These are phyloP conservation scores for Xerus inauris DNA, from an alignment of 2,113 vertebrate species.

Conservation along the genomic window DNA sequence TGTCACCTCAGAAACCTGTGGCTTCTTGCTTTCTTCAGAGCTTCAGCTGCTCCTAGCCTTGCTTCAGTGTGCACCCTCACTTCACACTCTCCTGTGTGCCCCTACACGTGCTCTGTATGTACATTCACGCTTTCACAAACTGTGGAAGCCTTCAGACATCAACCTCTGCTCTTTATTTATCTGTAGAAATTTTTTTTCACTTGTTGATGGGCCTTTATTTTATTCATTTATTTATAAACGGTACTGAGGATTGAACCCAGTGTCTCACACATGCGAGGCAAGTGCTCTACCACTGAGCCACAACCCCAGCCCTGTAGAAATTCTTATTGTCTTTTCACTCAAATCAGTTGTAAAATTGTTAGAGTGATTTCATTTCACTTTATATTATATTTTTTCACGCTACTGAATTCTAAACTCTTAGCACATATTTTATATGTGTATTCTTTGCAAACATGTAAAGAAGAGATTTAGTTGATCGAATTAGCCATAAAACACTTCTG, in stretches of 20 bases:
- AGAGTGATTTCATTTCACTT: conserved; percentile 21
- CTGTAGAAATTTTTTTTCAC: not conserved
- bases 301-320: too few species aligned
- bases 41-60: not conserved
- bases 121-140: not conserved
- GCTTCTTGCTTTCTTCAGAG: not conserved
- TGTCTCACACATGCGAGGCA: too few species aligned
- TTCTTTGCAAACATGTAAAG: conserved; percentile 31
- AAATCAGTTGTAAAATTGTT: not conserved
- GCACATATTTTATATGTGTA: not conserved
- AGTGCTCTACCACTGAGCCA: too few species aligned
- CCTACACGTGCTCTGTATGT: too few species aligned
- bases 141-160: not conserved
- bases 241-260: too few species aligned
- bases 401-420: not conserved
- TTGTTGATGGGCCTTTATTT: too few species aligned
- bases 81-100: not conserved
- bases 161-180: not conserved
- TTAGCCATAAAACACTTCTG: not conserved
- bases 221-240: too few species aligned
- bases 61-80: not conserved
- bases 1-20: not conserved
- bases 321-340: not conserved
- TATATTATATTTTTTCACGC: not conserved
- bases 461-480: not conserved